Evolutionary conservation across 2,113 vertebrate genomes (phyloP).

Genomic region (Phoxinus phoxinus): DNA sequence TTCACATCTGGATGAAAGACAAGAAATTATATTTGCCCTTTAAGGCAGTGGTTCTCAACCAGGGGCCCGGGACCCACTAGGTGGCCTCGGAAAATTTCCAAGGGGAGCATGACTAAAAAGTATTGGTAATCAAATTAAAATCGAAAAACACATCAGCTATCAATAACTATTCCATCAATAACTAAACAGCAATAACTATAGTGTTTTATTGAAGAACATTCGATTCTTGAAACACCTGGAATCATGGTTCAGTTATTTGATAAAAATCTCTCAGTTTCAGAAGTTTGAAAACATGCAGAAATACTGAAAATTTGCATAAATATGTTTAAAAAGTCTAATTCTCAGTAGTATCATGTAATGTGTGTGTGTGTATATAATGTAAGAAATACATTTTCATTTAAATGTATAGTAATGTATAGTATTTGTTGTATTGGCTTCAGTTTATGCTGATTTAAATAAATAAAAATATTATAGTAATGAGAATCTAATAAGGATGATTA

Average conservation of each 20-base stretch:
- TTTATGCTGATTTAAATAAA: neutral
- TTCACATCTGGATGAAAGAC: neutral
- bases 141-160: neutral
- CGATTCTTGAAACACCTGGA: neutral
- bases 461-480: neutral
- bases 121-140: neutral
- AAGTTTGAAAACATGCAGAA: slow-evolving; percentile 2
- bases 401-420: neutral
- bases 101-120: neutral
- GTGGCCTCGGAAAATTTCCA: neutral
- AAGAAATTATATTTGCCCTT: neutral
- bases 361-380: neutral
- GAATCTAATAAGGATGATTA: neutral
- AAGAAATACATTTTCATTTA: neutral
- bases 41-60: neutral
- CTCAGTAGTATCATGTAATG: too few relatives aligned
- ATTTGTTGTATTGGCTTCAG: neutral
- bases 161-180: neutral
- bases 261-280: neutral
- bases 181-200: neutral
- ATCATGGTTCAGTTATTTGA: neutral
- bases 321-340: too few relatives aligned
- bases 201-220: too few relatives aligned
- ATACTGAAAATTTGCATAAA: neutral
- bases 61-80: neutral